phyloP scores from a whole-genome alignment of 2,113 vertebrate genomes.

The Sander vitreus region DNA sequence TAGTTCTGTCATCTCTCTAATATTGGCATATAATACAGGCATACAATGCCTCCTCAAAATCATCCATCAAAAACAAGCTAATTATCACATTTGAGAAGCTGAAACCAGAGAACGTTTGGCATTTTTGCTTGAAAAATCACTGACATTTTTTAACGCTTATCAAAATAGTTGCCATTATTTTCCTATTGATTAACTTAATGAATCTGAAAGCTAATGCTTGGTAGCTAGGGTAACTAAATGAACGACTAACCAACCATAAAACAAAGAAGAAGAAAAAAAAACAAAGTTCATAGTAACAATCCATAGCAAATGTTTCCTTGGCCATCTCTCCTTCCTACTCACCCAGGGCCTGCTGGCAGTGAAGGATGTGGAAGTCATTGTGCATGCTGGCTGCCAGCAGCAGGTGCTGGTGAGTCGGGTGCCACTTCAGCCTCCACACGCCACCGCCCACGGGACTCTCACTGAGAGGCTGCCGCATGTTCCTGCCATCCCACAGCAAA shows the following conservation, averaged over 20 bases:
- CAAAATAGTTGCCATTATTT: neutral
- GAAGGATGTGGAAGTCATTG: conserved; percentile 90
- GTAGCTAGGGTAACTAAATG: no score
- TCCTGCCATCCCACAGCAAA: conserved; percentile 93
- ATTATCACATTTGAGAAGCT: neutral
- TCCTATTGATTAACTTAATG: neutral
- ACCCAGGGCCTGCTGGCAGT: conserved; percentile 88
- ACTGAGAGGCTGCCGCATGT: conserved; percentile 87
- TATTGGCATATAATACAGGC: neutral
- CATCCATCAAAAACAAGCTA: neutral
- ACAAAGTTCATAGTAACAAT: neutral
- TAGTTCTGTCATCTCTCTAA: neutral
- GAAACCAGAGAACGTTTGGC: neutral
- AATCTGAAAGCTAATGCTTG: neutral
- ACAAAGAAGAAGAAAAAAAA: neutral
- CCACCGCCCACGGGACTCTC: conserved; percentile 88
- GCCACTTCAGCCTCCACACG: conserved; percentile 97
- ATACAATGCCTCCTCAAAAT: neutral
- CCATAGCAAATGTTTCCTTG: neutral
- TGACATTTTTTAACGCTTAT: neutral
- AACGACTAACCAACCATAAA: neutral
- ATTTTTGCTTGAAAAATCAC: neutral
- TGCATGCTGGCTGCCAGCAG: conserved; percentile 96
- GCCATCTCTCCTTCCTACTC: neutral
- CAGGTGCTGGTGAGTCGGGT: conserved; percentile 86